Conservation (phyloP, 2,888 invertebrate species). For the Sthenelais limicola region DNA sequence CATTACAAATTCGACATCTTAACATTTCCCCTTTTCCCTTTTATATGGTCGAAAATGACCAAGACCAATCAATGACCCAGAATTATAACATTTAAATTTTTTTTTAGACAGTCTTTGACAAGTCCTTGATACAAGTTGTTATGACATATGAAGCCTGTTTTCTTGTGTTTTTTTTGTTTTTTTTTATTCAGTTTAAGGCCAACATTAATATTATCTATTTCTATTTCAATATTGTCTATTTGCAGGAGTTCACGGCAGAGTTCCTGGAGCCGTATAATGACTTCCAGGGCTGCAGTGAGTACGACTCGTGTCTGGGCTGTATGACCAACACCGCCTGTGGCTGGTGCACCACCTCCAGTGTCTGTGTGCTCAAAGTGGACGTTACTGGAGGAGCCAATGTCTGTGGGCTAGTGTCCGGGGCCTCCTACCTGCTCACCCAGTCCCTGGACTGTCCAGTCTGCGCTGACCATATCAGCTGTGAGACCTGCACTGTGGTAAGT, state of each 20-base stretch:
- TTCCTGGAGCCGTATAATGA: conserved; percentile 85
- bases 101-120: too few species aligned
- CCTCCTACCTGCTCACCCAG: conserved; percentile 43
- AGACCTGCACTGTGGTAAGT: conserved; percentile 83
- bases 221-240: too few species aligned
- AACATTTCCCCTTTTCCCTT: too few species aligned
- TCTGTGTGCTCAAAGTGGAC: conserved; percentile 75
- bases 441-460: conserved; percentile 87
- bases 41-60: too few species aligned
- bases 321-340: conserved; percentile 90
- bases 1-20: too few species aligned
- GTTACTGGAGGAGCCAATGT: neutral
- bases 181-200: too few species aligned
- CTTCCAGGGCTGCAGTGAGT: conserved; percentile 58
- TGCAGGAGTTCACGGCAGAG: conserved; percentile 60
- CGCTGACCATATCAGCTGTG: conserved; percentile 90
- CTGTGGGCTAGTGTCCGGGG: conserved; percentile 27
- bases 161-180: too few species aligned
- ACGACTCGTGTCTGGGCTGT: conserved; percentile 90
- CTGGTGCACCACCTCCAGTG: conserved; percentile 89
- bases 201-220: too few species aligned
- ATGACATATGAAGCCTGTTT: too few species aligned
- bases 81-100: too few species aligned
- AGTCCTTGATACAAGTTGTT: too few species aligned
- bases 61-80: too few species aligned